Conservation (phyloP, 2,888 invertebrate species). For the Campopleginae sp. region DNA sequence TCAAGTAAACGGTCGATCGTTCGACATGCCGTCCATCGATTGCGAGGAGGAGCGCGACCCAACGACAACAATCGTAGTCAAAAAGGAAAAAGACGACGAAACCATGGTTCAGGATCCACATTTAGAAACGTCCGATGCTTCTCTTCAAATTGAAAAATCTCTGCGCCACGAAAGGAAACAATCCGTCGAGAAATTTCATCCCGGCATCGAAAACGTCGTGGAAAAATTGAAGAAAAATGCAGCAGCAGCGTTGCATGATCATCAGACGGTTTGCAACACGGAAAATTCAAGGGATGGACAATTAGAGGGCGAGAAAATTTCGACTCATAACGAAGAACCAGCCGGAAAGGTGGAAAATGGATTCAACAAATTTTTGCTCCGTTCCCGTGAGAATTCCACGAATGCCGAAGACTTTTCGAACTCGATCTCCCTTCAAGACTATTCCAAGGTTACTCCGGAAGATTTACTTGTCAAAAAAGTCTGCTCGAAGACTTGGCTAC, state of each 20-base stretch:
- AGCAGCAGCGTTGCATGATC: conserved; percentile 73
- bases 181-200: conserved; percentile 75
- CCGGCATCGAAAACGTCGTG: conserved; percentile 81
- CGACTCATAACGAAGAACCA: conserved; percentile 40
- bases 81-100: conserved; percentile 73
- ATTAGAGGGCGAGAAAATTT: conserved; percentile 23
- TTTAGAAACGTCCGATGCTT: conserved; percentile 45
- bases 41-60: conserved; percentile 78
- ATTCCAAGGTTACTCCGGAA: background rate
- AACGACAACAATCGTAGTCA: conserved; percentile 71
- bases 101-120: conserved; percentile 24
- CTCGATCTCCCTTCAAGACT: conserved; percentile 1
- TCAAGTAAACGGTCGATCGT: conserved; percentile 75
- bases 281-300: conserved; percentile 63
- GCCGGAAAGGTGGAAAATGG: conserved; percentile 75
- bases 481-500: conserved; percentile 44
- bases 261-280: conserved; percentile 55
- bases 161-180: conserved; percentile 71
- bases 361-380: conserved; percentile 77
- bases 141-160: conserved; percentile 54
- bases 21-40: conserved; percentile 81
- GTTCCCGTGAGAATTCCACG: conserved; percentile 74
- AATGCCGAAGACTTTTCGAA: conserved; percentile 34
- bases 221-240: conserved; percentile 82
- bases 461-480: background rate